Conservation (phyloP, 1,140 invertebrate genomes). For the Meloidogyne hapla region DNA sequence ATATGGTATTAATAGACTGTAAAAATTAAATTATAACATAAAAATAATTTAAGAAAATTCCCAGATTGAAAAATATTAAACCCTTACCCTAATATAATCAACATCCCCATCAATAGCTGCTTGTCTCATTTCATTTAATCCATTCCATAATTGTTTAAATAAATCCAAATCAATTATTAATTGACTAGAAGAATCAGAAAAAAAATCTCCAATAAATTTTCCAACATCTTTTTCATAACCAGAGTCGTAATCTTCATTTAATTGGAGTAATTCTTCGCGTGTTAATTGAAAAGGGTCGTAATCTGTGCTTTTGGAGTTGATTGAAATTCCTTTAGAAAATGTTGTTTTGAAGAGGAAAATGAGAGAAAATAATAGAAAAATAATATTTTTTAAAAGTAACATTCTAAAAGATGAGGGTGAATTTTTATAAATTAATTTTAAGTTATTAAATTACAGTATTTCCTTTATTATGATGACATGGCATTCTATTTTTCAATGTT, state of each 20-base stretch:
- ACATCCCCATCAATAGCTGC: constrained; percentile 42
- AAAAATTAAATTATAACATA: too few relatives aligned
- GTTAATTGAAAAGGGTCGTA: constrained; percentile 12
- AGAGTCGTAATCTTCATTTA: not conserved
- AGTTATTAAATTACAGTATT: too few relatives aligned
- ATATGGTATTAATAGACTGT: too few relatives aligned
- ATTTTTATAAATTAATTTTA: too few relatives aligned
- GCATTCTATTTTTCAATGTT: too few relatives aligned
- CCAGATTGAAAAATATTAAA: too few relatives aligned
- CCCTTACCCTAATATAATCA: constrained; percentile 41
- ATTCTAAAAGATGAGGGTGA: too few relatives aligned
- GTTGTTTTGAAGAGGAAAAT: not conserved
- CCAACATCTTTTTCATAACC: constrained; percentile 32
- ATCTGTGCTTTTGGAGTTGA: not conserved
- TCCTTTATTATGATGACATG: too few relatives aligned
- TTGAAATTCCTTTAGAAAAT: not conserved
- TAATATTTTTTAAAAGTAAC: not conserved
- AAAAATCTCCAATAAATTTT: constrained; percentile 47
- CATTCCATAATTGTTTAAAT: constrained; percentile 50
- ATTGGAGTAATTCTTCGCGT: constrained; percentile 21
- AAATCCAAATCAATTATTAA: constrained; percentile 61
- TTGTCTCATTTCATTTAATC: constrained; percentile 31
- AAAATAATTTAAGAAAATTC: too few relatives aligned
- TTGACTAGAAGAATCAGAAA: constrained; percentile 58
- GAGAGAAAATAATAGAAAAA: not conserved